Base-by-base conservation (phyloP, 1,140 invertebrate genomes). In the Ridgeia piscesae region DNA sequence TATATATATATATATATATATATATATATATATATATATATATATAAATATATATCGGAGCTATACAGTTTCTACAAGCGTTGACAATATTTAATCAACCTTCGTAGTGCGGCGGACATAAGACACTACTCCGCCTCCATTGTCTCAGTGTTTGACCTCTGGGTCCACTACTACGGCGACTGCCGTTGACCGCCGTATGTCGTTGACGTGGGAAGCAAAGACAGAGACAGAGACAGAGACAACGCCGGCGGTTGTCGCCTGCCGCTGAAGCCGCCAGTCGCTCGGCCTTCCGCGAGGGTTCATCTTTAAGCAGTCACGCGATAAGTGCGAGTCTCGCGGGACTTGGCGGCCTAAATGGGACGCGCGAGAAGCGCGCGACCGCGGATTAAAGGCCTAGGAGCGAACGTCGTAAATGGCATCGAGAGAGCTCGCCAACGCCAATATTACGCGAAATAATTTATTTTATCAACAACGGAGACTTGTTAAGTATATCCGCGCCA, bases 1-100 rank as follows among this genome's bases (percentile, higher is more conserved):
- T 21, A 77, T 77, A 77, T 77, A 21, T 77, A 77, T 77, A 8
- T 77, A 77, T 77, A 77, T 77, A 77, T 77, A 77, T 77, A 77
- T 77, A 77, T 77, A 77, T 77, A 77, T 77, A 77, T 77, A 77
- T 77, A 77, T 77, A 77, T 77, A 77, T 77, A 77, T 77, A 77
- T 77, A 77, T 77, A 77, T 77, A 77, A 77, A 77, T 77, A 77
- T 77, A 77, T 77, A 77, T 77, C n/a, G n/a, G n/a, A n/a, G n/a
- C n/a, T n/a, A n/a, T n/a, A n/a, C n/a, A n/a, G n/a, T n/a, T n/a
- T n/a, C n/a, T n/a, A n/a, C n/a, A n/a, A n/a, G n/a, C n/a, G n/a
- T n/a, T n/a, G n/a, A n/a, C n/a, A n/a, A n/a, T n/a, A n/a, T n/a
- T 42, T 42, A 11, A 42, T 42, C 42, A 42, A 42, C 11, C 4